Evolutionary conservation across 92 coral and sea anemone species (phyloP), one percentile per base, ranked within the genome.

Genomic region (Micromussa lordhowensis): DNA sequence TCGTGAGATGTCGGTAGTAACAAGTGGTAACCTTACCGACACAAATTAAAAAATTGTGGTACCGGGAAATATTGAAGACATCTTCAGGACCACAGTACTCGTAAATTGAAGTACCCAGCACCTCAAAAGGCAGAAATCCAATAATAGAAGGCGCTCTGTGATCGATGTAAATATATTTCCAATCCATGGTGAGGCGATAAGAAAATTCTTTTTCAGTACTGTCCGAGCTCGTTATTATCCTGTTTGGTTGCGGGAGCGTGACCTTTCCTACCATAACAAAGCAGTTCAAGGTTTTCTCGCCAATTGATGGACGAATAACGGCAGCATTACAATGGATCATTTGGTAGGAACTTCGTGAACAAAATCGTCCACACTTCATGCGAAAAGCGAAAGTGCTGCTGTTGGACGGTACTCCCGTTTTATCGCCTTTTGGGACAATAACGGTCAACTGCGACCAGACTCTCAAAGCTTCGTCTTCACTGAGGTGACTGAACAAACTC

Each of bases 21-120:
- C 95, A 93, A n/a, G 95, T 93, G 19, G 85, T 93, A n/a, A 93
- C 81, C 22, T 87, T 63, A 1, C 95, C 95, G 9, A 88, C 79
- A 87, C 87, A 85, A 19, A 87, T 85, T 24, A 93, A 51, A 87
- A 90, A 84, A 34, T 85, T 78, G 55, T 93, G 95, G 44, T 93
- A 93, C 31, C 79, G 77, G 2, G 77, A 19, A 14, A 93, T 79
- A 57, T 93, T 93, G 7, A 22, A 82, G 29, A 93, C 28, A 74
- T 93, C 95, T 13, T 93, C 93, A 5, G 75, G 54, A 32, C 91
- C 90, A 35, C 92, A 77, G 29, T 76, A 90, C 12, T 73, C 75
- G 76, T 93, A 93, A 15, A 87, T 64, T 13, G 91, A 87, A n/a
- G 87, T 82, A 12, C 85, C 90, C 26, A 90, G 68, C 29, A 93